Percentiles rank a stretch among this genome's conserved stretches.
phyloP scores from a whole-genome alignment of 2,888 invertebrate species.

The Aleiodes alternator region DNA sequence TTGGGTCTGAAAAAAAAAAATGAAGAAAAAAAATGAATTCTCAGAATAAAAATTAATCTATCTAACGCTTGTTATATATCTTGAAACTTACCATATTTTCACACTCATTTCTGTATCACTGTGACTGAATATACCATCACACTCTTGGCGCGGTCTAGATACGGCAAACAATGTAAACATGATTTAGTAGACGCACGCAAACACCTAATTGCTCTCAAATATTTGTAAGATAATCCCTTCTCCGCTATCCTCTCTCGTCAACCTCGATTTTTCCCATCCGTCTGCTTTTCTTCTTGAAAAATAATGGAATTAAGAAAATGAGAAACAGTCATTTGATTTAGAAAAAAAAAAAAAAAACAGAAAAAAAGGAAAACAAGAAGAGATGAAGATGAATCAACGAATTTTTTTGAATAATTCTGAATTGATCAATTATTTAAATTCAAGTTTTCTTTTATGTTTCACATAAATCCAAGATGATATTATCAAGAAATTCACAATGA shows the following conservation, averaged over 20 bases:
- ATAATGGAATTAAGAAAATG: background rate
- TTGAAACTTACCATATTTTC: conserved; percentile 19
- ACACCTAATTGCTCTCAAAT: conserved; percentile 74
- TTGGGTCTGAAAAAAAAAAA: background rate
- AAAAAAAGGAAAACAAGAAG: no score
- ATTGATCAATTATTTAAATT: no score
- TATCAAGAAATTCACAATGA: conserved; percentile 1
- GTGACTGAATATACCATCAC: conserved; percentile 59
- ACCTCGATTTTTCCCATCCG: conserved; percentile 43
- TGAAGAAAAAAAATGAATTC: background rate
- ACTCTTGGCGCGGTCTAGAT: conserved; percentile 64
- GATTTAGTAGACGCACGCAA: conserved; percentile 68
- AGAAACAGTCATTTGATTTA: no score
- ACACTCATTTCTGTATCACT: conserved; percentile 36
- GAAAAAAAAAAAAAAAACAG: no score
- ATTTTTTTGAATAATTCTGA: no score
- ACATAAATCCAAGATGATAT: background rate
- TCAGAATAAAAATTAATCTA: conserved; percentile 20
- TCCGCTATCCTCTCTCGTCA: conserved; percentile 49
- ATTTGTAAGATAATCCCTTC: conserved; percentile 71
- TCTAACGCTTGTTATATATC: conserved; percentile 32
- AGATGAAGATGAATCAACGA: background rate
- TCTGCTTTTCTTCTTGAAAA: background rate
- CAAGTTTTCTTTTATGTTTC: conserved; percentile 7
- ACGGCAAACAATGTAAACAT: conserved; percentile 69